These are phyloP conservation scores for Erpobdella octoculata DNA, from an alignment of 2,888 invertebrate species.

Conservation along the genomic window DNA sequence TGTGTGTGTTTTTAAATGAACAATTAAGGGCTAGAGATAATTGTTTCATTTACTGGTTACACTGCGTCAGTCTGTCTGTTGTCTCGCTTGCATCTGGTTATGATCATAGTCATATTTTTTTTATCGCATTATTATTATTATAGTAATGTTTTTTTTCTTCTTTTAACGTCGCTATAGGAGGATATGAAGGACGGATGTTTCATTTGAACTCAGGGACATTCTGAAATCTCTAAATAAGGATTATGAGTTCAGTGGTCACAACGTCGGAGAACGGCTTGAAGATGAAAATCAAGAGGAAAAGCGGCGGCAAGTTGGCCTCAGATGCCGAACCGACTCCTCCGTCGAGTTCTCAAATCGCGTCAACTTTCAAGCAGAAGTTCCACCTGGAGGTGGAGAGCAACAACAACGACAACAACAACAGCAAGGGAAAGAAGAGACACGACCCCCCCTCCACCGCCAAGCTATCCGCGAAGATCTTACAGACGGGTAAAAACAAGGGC, in stretches of 20 bases:
- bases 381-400: not conserved
- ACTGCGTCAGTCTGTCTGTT: too few species aligned
- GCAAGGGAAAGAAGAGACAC: too few species aligned
- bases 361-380: not conserved
- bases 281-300: conserved; percentile 20
- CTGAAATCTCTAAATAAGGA: not conserved
- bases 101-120: too few species aligned
- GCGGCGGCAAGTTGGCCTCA: not conserved
- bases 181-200: conserved; percentile 7
- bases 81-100: too few species aligned
- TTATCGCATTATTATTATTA: too few species aligned
- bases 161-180: too few species aligned
- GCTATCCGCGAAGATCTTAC: not conserved
- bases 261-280: conserved; percentile 24
- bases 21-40: too few species aligned
- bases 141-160: too few species aligned
- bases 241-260: conserved; percentile 23
- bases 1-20: too few species aligned
- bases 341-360: not conserved
- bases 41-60: too few species aligned
- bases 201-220: too few species aligned
- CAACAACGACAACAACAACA: too few species aligned
- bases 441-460: not conserved
- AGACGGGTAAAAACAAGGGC: conserved; percentile 6
- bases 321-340: not conserved